phyloP scores from a whole-genome alignment of 2,113 vertebrate species.

The Nyctereutes procyonoides region DNA sequence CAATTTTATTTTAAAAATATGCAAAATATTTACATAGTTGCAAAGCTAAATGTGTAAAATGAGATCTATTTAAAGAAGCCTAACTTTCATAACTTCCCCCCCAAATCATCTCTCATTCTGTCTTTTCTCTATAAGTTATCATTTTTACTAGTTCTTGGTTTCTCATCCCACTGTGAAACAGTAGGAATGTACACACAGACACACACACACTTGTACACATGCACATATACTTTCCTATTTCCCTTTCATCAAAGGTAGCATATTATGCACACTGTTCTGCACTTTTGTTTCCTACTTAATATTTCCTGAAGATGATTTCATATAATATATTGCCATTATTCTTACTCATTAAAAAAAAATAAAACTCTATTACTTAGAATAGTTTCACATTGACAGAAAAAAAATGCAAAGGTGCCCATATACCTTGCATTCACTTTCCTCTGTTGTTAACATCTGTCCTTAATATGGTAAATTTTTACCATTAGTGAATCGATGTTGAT shows the following conservation, averaged over 20 bases:
- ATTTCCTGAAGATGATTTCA: background rate
- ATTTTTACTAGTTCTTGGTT: background rate
- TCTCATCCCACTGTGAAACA: background rate
- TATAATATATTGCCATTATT: background rate
- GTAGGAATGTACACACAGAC: background rate
- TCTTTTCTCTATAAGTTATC: background rate
- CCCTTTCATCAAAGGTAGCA: background rate
- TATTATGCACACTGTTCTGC: background rate
- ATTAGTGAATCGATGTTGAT: background rate
- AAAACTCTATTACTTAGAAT: background rate
- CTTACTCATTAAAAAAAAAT: background rate
- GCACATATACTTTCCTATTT: background rate
- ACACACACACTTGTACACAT: background rate
- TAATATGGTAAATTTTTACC: background rate
- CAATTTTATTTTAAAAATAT: conserved; percentile 19
- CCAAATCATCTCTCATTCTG: background rate
- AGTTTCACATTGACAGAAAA: background rate
- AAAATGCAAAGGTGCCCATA: background rate
- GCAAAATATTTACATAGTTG: background rate
- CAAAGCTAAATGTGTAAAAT: background rate
- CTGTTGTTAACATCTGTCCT: background rate
- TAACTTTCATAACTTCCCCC: background rate
- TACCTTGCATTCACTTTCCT: background rate
- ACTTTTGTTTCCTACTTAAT: background rate
- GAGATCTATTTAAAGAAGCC: background rate